These are phyloP conservation scores for Drosophila quinaria DNA, from an alignment of 2,888 invertebrate genomes.

Conservation along the genomic window DNA sequence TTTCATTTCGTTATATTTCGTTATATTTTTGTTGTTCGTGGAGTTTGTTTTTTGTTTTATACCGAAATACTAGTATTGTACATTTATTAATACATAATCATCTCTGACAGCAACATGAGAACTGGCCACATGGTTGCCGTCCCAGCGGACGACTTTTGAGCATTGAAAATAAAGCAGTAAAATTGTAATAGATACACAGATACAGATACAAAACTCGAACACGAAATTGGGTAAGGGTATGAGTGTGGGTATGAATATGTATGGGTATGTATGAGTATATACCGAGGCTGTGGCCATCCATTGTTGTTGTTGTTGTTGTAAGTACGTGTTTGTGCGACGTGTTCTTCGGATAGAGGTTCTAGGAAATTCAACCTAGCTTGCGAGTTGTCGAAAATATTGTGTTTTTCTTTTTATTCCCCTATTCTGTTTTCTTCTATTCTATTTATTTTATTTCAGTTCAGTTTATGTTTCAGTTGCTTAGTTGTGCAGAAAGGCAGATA, in stretches of 20 bases:
- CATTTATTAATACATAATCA: slow-evolving; percentile 78
- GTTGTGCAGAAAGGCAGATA: slow-evolving; percentile 75
- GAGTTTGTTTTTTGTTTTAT: slow-evolving; percentile 25
- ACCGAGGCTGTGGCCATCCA: slow-evolving; percentile 30
- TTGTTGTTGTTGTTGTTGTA: slow-evolving; percentile 13
- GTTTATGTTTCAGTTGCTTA: slow-evolving; percentile 56
- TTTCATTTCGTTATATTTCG: slow-evolving; percentile 10
- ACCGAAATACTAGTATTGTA: slow-evolving; percentile 57
- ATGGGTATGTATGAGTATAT: neutral
- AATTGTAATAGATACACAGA: slow-evolving; percentile 70
- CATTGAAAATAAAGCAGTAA: slow-evolving; percentile 74
- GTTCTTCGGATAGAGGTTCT: slow-evolving; percentile 59
- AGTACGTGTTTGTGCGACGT: slow-evolving; percentile 31
- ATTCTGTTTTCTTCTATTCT: slow-evolving; percentile 5
- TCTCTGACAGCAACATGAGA: slow-evolving; percentile 59
- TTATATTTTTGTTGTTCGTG: slow-evolving; percentile 10
- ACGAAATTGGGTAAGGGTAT: slow-evolving; percentile 3
- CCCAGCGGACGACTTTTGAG: slow-evolving; percentile 56
- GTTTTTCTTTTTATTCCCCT: slow-evolving; percentile 29
- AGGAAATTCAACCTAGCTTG: slow-evolving; percentile 65
- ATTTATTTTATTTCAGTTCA: slow-evolving; percentile 29
- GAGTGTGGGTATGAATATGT: neutral
- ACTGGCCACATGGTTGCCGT: slow-evolving; percentile 54
- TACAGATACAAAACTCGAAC: slow-evolving; percentile 24
- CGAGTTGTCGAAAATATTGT: slow-evolving; percentile 66